Conservation (phyloP, 2,888 invertebrate genomes). For the Phaonia tiefii region DNA sequence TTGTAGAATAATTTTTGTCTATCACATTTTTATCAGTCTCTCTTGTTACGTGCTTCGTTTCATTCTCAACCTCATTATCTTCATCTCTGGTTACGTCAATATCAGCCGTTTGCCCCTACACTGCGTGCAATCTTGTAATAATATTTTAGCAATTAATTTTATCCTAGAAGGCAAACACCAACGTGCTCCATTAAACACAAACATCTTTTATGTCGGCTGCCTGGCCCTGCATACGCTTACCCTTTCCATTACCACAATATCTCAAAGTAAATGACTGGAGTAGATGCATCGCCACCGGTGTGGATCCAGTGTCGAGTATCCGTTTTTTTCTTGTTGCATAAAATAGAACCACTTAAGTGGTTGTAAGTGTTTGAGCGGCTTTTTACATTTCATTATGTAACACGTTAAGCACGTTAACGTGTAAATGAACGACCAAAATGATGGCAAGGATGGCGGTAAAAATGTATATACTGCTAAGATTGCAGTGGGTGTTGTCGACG, state of each 20-base stretch:
- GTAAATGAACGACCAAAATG: conserved; percentile 59
- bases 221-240: conserved; percentile 10
- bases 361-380: conserved; percentile 68
- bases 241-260: conserved; percentile 40
- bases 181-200: conserved; percentile 54
- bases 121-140: conserved; percentile 39
- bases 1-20: too few relatives aligned
- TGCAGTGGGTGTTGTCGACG: too few relatives aligned
- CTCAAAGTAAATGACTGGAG: conserved; percentile 7
- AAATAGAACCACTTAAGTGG: conserved; percentile 67
- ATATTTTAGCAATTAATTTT: conserved; percentile 66
- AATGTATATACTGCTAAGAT: background rate
- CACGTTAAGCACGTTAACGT: conserved; percentile 65
- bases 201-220: background rate
- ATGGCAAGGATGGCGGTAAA: conserved; percentile 24
- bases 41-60: too few relatives aligned
- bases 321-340: background rate
- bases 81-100: conserved; percentile 28
- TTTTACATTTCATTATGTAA: conserved; percentile 68
- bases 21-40: too few relatives aligned
- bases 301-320: conserved; percentile 3
- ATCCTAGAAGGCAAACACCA: conserved; percentile 56
- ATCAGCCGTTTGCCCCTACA: conserved; percentile 27
- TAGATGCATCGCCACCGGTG: background rate
- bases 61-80: conserved; percentile 21